Conservation (phyloP, 2,888 invertebrate species). For the Lamellibrachia columna region DNA sequence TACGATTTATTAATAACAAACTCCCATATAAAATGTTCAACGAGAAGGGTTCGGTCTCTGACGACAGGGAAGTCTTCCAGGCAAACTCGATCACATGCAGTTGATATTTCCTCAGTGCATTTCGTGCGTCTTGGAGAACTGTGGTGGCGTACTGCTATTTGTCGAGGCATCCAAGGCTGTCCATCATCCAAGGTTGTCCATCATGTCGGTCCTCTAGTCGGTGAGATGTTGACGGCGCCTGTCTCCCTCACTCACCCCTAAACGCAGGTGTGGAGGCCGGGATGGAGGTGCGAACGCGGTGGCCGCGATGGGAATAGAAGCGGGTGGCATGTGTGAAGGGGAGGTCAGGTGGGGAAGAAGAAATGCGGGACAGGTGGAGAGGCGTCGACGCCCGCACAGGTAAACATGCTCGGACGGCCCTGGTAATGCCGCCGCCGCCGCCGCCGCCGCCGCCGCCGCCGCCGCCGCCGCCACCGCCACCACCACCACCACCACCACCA, state of each 20-base stretch:
- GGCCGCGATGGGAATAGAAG: not conserved
- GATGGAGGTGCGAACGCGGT: not conserved
- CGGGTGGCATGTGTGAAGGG: not conserved
- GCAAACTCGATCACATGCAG: not conserved
- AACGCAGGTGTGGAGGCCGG: not conserved
- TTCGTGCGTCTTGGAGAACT: not conserved
- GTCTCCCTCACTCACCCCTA: not conserved
- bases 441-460: conserved; percentile 54
- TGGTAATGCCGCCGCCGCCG: not conserved
- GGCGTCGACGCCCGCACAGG: not conserved
- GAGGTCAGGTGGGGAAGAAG: not conserved
- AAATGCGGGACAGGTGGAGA: conserved; percentile 11
- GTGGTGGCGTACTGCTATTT: not conserved
- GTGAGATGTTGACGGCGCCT: not conserved
- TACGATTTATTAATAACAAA: not conserved
- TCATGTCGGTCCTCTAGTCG: not conserved
- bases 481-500: conserved; percentile 77
- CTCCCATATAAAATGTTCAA: not conserved
- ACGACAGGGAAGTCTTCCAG: not conserved
- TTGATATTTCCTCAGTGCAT: not conserved
- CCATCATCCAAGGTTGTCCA: not conserved
- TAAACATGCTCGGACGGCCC: not conserved
- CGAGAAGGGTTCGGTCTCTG: not conserved
- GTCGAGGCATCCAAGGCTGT: not conserved
- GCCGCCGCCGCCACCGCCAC: conserved; percentile 77